Percentiles rank a stretch among this genome's conserved stretches.
phyloP scores from a whole-genome alignment of 2,797 vertebrate genomes.

The Lophius americanus region DNA sequence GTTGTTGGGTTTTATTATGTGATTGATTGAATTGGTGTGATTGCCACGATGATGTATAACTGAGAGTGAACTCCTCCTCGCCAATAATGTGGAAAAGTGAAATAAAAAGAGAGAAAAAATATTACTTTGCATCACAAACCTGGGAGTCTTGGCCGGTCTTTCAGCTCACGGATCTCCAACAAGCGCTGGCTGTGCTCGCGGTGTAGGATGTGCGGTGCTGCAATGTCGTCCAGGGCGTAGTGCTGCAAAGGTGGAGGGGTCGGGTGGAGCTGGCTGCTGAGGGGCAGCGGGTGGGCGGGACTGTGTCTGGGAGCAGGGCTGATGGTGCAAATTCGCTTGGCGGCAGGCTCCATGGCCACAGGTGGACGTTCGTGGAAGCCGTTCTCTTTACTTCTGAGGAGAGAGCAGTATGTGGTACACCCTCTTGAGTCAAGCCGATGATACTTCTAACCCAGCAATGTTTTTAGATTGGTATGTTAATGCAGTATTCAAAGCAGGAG shows the following conservation, averaged over 20 bases:
- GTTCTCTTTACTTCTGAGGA: conserved; percentile 85
- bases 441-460: no score
- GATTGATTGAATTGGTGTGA: no score
- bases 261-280: conserved; percentile 91
- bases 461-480: no score
- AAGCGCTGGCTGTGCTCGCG: conserved; percentile 91
- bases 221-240: conserved; percentile 96
- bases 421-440: no score
- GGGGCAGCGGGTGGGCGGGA: conserved; percentile 91
- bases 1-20: no score
- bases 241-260: conserved; percentile 96
- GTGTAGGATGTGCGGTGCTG: conserved; percentile 87
- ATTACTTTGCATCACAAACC: conserved; percentile 67
- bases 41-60: no score
- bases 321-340: conserved; percentile 97
- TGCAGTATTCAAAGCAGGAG: no score
- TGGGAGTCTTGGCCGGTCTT: conserved; percentile 87
- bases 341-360: conserved; percentile 87
- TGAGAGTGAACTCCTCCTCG: background rate
- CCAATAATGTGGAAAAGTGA: background rate
- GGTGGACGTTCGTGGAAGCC: conserved; percentile 91
- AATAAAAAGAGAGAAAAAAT: background rate
- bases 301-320: conserved; percentile 97
- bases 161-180: conserved; percentile 92
- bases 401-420: background rate